Conservation (phyloP, 1,140 invertebrate genomes). For the Manduca sexta region DNA sequence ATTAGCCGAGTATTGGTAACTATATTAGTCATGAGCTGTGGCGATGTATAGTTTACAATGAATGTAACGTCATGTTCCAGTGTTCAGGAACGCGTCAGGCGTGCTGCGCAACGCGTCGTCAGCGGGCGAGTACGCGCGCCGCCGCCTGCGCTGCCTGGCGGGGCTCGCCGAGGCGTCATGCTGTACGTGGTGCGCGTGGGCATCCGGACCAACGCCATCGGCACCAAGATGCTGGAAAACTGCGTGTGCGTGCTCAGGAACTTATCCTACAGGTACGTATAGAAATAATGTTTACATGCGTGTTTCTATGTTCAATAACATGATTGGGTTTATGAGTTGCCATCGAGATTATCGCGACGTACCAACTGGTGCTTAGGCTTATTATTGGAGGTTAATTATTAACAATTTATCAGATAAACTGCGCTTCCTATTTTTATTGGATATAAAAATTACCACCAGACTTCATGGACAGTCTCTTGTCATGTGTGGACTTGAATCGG, state of each 20-base stretch:
- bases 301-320: not conserved
- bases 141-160: conserved; percentile 92
- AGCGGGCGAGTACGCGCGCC: conserved; percentile 94
- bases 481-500: too few species aligned
- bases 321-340: not conserved
- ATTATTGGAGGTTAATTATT: too few species aligned
- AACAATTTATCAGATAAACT: too few species aligned
- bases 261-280: conserved; percentile 85
- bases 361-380: too few species aligned
- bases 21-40: not conserved
- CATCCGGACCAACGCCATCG: conserved; percentile 94
- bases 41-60: too few species aligned
- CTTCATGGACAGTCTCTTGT: too few species aligned
- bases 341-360: not conserved
- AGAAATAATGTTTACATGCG: too few species aligned
- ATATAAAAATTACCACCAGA: too few species aligned
- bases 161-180: conserved; percentile 95
- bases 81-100: conserved; percentile 97
- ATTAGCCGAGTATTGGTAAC: too few species aligned
- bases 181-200: conserved; percentile 92
- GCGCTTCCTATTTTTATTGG: too few species aligned
- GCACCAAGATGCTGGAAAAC: conserved; percentile 99
- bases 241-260: conserved; percentile 97
- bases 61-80: too few species aligned
- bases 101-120: conserved; percentile 97